Base-by-base conservation (phyloP, 2,113 vertebrate species). In the Burhinus bistriatus region DNA sequence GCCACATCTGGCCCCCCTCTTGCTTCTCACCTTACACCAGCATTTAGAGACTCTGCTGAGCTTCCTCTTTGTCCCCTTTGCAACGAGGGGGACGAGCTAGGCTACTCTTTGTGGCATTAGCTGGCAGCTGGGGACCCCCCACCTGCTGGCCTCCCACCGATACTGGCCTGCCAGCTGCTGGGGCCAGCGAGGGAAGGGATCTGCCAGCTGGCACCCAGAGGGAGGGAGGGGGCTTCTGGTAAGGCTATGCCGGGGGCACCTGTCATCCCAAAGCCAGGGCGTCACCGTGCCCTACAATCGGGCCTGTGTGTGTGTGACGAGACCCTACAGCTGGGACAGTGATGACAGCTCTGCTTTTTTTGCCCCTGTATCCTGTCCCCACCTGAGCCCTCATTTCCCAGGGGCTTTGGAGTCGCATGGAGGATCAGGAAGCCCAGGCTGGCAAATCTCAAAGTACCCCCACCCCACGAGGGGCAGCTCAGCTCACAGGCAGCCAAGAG, bases 251-350 rank as follows among this genome's bases (percentile, higher is more conserved):
- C 6, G 7, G 19, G 44, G 78, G 30, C 96, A 97, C 54, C 97
- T 97, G 97, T 95, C 81, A 51, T 42, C 62, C 70, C 73, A 83
- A 79, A 89, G 95, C 73, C 52, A 40, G 72, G 29, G 38, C 5
- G 16, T 65, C 65, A 40, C 65, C 5, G 1, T 81, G 40, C 64
- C 78, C 73, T 55, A 94, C 84, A 95, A 70, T 73, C 2, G 14
- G 20, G 40, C 32, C 70, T 91, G 10, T 96, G 84, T 95, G 65
- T 9, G 23, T 0, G 0, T 17, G 25, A 94, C 1, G 1, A 40
- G 36, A 47, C 44, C 44, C 61, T 12, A 4, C 95, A 89, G 96
- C 87, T 95, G 89, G 44, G 77, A 83, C 49, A 79, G 47, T 4
- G 5, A 20, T 25, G 58, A 68, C 77, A 76, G 72, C 83, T 81